These are phyloP conservation scores for Cephalopachus bancanus DNA, from an alignment of 2,797 vertebrate genomes.

Conservation along the genomic window DNA sequence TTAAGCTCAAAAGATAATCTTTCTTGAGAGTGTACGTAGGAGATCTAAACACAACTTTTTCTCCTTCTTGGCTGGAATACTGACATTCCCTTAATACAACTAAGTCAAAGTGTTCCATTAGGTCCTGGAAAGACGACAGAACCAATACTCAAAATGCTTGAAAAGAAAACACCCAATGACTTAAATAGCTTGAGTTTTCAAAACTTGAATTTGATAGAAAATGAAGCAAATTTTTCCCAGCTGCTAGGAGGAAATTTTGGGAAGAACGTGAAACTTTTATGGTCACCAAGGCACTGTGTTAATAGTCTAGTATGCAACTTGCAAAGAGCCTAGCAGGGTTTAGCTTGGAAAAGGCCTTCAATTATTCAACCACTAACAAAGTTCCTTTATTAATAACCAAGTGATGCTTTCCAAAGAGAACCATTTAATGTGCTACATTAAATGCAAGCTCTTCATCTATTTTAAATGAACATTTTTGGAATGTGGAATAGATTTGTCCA, in stretches of 20 bases:
- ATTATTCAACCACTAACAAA: slow-evolving; percentile 25
- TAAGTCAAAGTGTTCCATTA: not conserved
- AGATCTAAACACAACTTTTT: slow-evolving; percentile 26
- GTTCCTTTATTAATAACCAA: slow-evolving; percentile 2
- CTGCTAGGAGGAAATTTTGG: not conserved
- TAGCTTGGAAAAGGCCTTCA: not conserved
- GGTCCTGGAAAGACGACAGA: slow-evolving; percentile 30
- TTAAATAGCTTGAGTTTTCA: slow-evolving; percentile 57
- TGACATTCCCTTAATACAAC: slow-evolving; percentile 48
- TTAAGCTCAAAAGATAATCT: slow-evolving; percentile 16
- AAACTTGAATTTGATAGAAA: slow-evolving; percentile 58
- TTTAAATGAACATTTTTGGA: slow-evolving; percentile 22
- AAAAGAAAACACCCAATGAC: slow-evolving; percentile 52
- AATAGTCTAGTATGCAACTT: not conserved
- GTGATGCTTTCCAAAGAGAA: slow-evolving; percentile 58
- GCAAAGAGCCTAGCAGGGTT: not conserved
- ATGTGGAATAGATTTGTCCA: not conserved
- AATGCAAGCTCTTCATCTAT: slow-evolving; percentile 22
- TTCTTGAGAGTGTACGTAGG: slow-evolving; percentile 47
- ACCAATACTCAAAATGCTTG: slow-evolving; percentile 44
- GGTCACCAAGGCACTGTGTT: not conserved
- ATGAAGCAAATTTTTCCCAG: slow-evolving; percentile 8
- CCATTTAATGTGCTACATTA: not conserved
- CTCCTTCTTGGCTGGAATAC: slow-evolving; percentile 14
- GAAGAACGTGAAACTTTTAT: slow-evolving; percentile 39